Conservation (phyloP, 2,888 invertebrate genomes). For the Xestia sexstrigata region DNA sequence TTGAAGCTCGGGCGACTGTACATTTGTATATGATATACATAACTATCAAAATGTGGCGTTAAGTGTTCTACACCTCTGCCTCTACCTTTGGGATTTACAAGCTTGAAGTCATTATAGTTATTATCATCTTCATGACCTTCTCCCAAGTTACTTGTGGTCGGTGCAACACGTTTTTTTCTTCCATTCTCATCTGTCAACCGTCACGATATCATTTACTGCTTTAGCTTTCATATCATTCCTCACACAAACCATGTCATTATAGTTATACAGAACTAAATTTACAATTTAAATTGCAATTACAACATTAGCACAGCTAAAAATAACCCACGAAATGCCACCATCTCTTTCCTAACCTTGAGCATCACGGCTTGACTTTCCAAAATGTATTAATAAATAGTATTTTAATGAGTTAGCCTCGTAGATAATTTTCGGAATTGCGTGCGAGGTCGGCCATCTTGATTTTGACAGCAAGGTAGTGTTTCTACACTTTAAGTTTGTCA, state of each 20-base stretch:
- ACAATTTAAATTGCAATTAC: not conserved
- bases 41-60: too few relatives aligned
- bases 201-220: too few relatives aligned
- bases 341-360: conserved; percentile 24
- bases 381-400: conserved; percentile 11
- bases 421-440: conserved; percentile 26
- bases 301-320: not conserved
- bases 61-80: too few relatives aligned
- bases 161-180: too few relatives aligned
- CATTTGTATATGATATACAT: too few relatives aligned
- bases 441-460: conserved; percentile 33
- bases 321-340: conserved; percentile 18
- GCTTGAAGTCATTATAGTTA: too few relatives aligned
- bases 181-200: too few relatives aligned
- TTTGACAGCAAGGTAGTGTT: conserved; percentile 24
- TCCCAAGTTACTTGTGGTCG: too few relatives aligned
- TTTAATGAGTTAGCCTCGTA: conserved; percentile 25
- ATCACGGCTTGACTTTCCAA: conserved; percentile 31
- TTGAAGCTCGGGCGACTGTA: too few relatives aligned
- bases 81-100: too few relatives aligned
- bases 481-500: conserved; percentile 25
- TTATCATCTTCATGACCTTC: too few relatives aligned
- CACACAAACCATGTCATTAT: not conserved
- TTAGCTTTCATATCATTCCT: too few relatives aligned
- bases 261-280: not conserved